A percentile compares a stretch with the other conserved stretches of the same genome.
Evolutionary conservation across 2,113 vertebrate genomes (phyloP).

Genomic region (Lagopus leucura): DNA sequence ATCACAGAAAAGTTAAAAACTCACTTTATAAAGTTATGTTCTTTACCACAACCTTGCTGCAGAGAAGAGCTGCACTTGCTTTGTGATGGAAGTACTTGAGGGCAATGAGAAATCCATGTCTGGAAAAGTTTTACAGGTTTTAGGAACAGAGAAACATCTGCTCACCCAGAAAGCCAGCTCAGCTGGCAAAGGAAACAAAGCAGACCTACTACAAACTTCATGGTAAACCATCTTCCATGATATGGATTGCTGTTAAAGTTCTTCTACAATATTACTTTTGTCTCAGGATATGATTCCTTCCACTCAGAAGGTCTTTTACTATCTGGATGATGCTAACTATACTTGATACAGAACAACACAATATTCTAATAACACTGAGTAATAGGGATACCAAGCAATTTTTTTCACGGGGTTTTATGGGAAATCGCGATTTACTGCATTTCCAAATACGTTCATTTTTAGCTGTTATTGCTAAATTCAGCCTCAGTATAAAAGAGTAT

Average conservation of each 20-base stretch:
- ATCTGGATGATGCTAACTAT: neutral
- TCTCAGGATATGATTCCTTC: neutral
- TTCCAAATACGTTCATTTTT: conserved; percentile 45
- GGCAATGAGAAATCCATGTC: neutral
- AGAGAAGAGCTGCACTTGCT: neutral
- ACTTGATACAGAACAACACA: neutral
- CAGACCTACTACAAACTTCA: neutral
- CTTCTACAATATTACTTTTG: neutral
- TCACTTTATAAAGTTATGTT: neutral
- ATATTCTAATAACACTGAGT: neutral
- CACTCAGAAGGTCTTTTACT: neutral
- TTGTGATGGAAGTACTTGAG: neutral
- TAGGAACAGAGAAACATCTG: neutral
- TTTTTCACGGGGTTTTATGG: neutral
- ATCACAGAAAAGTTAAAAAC: neutral
- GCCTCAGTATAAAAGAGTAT: conserved; percentile 43
- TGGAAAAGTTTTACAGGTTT: neutral
- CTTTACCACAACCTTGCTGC: neutral
- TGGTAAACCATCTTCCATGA: neutral
- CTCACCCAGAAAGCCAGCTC: neutral
- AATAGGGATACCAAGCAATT: neutral
- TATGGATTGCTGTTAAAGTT: neutral
- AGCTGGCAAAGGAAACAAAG: neutral
- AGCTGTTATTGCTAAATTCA: conserved; percentile 58
- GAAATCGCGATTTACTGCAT: conserved; percentile 47